Evolutionary conservation across 2,113 vertebrate genomes (phyloP).

Genomic region (Puntigrus tetrazona): DNA sequence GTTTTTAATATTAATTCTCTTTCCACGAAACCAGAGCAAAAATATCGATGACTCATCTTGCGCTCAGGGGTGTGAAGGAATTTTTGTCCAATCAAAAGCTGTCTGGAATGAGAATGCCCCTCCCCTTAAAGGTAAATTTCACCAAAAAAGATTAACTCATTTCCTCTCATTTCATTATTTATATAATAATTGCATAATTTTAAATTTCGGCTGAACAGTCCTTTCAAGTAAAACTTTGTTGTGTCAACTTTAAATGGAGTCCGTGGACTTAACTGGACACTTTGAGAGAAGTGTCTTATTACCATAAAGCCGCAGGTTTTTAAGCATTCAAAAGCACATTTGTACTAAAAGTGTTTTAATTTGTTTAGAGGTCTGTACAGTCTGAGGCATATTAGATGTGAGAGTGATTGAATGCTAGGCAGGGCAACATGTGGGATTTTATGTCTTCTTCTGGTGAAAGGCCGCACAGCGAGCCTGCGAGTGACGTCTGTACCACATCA

Average conservation of each 20-base stretch:
- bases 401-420: constrained; percentile 34
- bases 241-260: not conserved
- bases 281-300: not conserved
- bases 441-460: constrained; percentile 28
- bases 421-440: constrained; percentile 46
- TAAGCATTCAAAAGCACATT: not conserved
- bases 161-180: not conserved
- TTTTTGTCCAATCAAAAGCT: not conserved
- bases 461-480: constrained; percentile 39
- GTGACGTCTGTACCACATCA: constrained; percentile 58
- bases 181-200: not conserved
- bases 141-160: not conserved
- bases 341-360: not conserved
- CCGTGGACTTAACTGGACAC: not conserved
- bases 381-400: constrained; percentile 16
- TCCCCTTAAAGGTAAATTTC: not conserved
- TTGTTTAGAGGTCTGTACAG: constrained; percentile 3
- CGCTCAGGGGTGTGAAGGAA: not conserved
- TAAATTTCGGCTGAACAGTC: accelerated
- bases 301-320: not conserved
- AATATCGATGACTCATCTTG: not conserved
- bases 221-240: not conserved
- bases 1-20: not conserved
- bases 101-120: not conserved
- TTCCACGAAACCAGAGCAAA: not conserved